phyloP scores from a whole-genome alignment of 2,888 invertebrate species.

The Trissolcus brochymenae region DNA sequence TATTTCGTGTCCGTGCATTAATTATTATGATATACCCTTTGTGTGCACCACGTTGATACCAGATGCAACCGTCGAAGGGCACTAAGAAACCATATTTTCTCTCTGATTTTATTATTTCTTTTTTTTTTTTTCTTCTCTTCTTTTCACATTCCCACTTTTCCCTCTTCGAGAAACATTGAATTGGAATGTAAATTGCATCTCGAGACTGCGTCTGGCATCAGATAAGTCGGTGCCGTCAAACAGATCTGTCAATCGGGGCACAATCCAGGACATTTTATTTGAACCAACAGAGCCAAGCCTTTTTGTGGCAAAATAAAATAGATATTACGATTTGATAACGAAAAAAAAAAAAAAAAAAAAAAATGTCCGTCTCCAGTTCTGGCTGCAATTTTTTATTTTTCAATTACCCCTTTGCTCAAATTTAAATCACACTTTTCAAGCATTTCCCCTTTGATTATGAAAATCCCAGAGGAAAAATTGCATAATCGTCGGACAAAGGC shows the following conservation, averaged over 20 bases:
- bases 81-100: background rate
- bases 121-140: background rate
- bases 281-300: slow-evolving; percentile 3
- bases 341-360: too few relatives aligned
- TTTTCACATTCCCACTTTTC: slow-evolving; percentile 6
- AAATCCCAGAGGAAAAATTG: slow-evolving; percentile 30
- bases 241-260: slow-evolving; percentile 33
- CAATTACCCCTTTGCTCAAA: background rate
- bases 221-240: slow-evolving; percentile 41
- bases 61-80: background rate
- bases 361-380: too few relatives aligned
- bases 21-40: slow-evolving; percentile 60
- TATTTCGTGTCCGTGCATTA: slow-evolving; percentile 70
- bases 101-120: background rate
- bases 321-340: too few relatives aligned
- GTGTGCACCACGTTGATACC: slow-evolving; percentile 12
- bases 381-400: background rate
- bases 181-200: slow-evolving; percentile 42
- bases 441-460: background rate
- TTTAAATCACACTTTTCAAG: background rate
- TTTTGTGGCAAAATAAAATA: slow-evolving; percentile 5
- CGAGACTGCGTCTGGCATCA: slow-evolving; percentile 32
- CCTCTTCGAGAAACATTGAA: slow-evolving; percentile 15
- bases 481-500: slow-evolving; percentile 43
- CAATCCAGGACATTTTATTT: slow-evolving; percentile 36